Percentiles rank a stretch among this genome's conserved stretches.
Evolutionary conservation across 2,888 invertebrate genomes (phyloP).

Genomic region (Aphrophora alni): DNA sequence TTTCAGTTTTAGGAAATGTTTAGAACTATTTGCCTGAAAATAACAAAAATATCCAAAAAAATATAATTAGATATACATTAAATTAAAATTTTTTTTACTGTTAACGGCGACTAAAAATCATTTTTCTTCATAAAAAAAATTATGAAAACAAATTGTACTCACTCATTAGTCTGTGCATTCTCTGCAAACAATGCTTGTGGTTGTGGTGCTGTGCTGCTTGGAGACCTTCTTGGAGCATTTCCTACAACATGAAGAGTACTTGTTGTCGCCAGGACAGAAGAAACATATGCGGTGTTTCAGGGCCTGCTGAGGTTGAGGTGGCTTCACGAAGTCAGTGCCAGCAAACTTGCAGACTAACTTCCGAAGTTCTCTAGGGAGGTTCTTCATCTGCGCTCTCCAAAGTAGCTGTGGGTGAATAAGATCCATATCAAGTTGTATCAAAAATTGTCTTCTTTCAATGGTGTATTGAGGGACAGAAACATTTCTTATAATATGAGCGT

Average conservation of each 20-base stretch:
- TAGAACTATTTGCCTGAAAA: background rate
- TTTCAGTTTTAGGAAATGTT: background rate
- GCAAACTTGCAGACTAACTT: slow-evolving; percentile 12
- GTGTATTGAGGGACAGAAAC: slow-evolving; percentile 19
- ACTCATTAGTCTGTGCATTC: slow-evolving; percentile 3
- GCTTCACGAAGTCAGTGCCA: background rate
- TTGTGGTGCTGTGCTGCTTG: slow-evolving; percentile 8
- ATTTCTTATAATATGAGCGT: slow-evolving; percentile 23
- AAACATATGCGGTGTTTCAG: slow-evolving; percentile 10
- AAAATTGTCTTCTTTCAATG: slow-evolving; percentile 9
- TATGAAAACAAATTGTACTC: background rate
- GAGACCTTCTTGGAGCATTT: background rate
- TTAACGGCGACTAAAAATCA: background rate
- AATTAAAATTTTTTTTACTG: no score
- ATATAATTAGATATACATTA: no score
- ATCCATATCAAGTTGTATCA: slow-evolving; percentile 15
- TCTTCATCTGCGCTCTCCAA: background rate
- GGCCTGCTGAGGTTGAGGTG: background rate
- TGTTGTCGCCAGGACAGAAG: slow-evolving; percentile 3
- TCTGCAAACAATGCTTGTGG: background rate
- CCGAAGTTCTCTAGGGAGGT: slow-evolving; percentile 22
- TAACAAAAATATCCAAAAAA: no score
- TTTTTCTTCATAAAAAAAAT: background rate
- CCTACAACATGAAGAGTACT: background rate
- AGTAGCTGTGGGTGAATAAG: slow-evolving; percentile 22